Conservation (phyloP, 2,797 vertebrate species). For the Chelmon rostratus region DNA sequence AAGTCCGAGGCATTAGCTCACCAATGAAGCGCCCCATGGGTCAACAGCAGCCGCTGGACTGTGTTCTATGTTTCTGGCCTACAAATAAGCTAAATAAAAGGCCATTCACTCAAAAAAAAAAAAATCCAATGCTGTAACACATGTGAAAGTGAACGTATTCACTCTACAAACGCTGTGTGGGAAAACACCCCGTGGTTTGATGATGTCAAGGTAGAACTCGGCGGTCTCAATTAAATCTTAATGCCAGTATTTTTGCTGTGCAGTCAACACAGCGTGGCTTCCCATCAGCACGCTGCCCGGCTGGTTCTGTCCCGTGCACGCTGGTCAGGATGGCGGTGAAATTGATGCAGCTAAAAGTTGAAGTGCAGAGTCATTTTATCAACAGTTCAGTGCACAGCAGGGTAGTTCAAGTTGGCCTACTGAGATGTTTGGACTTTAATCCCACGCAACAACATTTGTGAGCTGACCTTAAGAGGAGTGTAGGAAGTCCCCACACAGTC, state of each 20-base stretch:
- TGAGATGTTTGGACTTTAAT: constrained; percentile 55
- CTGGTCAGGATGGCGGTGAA: background rate
- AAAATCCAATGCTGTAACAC: constrained; percentile 48
- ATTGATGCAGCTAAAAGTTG: background rate
- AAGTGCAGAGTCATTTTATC: constrained; percentile 29
- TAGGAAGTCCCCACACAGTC: constrained; percentile 38
- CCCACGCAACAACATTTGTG: constrained; percentile 45
- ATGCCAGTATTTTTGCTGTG: constrained; percentile 3
- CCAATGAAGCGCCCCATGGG: constrained; percentile 14
- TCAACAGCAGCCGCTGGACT: background rate
- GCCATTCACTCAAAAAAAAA: background rate
- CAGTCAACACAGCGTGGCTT: background rate
- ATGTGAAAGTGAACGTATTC: constrained; percentile 27
- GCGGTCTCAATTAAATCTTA: constrained; percentile 16
- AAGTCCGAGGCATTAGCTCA: constrained; percentile 13
- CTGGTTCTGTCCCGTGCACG: background rate
- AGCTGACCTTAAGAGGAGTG: constrained; percentile 54
- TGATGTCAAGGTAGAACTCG: constrained; percentile 45
- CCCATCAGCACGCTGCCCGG: background rate
- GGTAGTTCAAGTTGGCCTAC: constrained; percentile 18
- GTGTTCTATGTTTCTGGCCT: background rate
- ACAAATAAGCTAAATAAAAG: background rate
- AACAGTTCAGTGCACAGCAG: too few relatives aligned
- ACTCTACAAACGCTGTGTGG: constrained; percentile 30
- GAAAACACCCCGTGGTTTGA: constrained; percentile 59